Conservation (phyloP, 2,113 vertebrate genomes). For the Mesocricetus auratus region DNA sequence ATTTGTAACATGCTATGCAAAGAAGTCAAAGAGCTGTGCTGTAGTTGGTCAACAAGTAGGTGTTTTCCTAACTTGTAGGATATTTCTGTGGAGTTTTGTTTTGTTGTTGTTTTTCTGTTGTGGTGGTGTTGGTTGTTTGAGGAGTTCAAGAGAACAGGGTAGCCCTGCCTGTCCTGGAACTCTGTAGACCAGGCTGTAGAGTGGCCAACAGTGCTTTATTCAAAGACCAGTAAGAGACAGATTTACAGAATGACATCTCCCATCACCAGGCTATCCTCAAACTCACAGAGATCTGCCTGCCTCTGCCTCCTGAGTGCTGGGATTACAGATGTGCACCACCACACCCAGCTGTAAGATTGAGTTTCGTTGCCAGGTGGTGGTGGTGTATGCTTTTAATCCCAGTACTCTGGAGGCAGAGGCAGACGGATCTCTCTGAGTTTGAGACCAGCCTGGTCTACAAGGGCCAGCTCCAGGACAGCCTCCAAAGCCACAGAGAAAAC, state of each 20-base stretch:
- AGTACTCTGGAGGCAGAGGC: no score
- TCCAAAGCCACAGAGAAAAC: no score
- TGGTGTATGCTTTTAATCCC: no score
- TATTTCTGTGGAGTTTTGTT: not conserved
- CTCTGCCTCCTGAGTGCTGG: not conserved
- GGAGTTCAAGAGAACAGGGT: not conserved
- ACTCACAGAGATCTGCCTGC: not conserved
- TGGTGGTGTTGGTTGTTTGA: not conserved
- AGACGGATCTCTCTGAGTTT: no score
- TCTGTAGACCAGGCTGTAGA: not conserved
- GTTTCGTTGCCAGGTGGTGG: no score
- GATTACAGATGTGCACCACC: not conserved
- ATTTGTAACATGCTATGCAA: not conserved
- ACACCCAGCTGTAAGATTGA: not conserved
- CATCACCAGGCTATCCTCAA: not conserved
- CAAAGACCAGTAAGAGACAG: no score
- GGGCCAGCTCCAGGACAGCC: no score
- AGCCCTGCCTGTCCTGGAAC: not conserved
- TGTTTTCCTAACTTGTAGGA: not conserved
- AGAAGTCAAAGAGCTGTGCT: not conserved
- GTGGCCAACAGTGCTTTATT: no score
- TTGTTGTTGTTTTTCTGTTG: not conserved
- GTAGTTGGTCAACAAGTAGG: not conserved
- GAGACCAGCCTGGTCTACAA: no score
- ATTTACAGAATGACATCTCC: no score